These are phyloP conservation scores for Drosophila anomelani DNA, from an alignment of 2,888 invertebrate species.

Conservation along the genomic window DNA sequence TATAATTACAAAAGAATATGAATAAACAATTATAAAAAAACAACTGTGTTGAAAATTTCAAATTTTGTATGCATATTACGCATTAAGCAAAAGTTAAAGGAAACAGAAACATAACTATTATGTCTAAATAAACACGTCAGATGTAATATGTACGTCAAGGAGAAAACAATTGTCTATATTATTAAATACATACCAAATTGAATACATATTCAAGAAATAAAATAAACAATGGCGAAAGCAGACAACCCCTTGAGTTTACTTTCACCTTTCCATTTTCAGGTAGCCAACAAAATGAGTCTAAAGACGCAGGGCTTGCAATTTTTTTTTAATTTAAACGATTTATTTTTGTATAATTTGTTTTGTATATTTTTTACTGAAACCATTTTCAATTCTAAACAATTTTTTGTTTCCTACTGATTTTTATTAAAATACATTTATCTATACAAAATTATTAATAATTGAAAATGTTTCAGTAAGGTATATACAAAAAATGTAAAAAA, in stretches of 20 bases:
- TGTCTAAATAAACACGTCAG: constrained; percentile 56
- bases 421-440: too few species aligned
- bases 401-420: too few species aligned
- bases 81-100: constrained; percentile 54
- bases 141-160: constrained; percentile 48
- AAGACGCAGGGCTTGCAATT: too few species aligned
- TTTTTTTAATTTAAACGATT: too few species aligned
- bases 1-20: constrained; percentile 17
- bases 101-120: constrained; percentile 60
- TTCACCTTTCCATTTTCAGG: background rate
- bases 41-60: constrained; percentile 80
- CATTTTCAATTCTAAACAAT: too few species aligned
- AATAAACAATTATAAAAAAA: constrained; percentile 38
- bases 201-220: constrained; percentile 41
- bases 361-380: too few species aligned
- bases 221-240: constrained; percentile 65
- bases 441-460: too few species aligned
- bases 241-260: constrained; percentile 21
- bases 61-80: constrained; percentile 67
- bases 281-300: constrained; percentile 30
- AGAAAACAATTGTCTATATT: constrained; percentile 58
- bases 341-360: too few species aligned
- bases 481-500: too few species aligned
- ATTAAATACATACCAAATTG: constrained; percentile 59
- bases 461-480: too few species aligned